phyloP scores from a whole-genome alignment of 2,888 invertebrate species.

The Drosophila fulvimacula region DNA sequence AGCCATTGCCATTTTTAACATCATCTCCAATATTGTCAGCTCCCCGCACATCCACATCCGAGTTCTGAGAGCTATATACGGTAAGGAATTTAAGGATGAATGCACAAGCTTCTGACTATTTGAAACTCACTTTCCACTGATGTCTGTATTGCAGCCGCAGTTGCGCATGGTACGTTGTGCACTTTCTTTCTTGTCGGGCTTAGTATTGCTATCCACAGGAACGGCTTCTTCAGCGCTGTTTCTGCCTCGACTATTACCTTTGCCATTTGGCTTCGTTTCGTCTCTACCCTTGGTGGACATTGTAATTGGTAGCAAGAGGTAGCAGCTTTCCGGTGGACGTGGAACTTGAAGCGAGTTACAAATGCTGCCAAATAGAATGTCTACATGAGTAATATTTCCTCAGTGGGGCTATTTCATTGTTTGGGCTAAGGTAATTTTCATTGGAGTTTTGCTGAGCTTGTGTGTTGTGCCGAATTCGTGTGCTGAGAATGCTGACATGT shows the following conservation, averaged over 20 bases:
- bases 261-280: background rate
- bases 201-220: background rate
- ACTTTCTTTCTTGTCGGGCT: background rate
- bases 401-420: constrained; percentile 22
- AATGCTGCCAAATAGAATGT: constrained; percentile 45
- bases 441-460: constrained; percentile 8
- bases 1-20: background rate
- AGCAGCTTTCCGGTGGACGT: constrained; percentile 32
- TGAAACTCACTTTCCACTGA: constrained; percentile 26
- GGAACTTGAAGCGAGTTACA: constrained; percentile 45
- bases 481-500: background rate
- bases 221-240: background rate
- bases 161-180: constrained; percentile 10
- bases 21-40: background rate
- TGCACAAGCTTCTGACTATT: too few relatives aligned
- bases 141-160: constrained; percentile 47
- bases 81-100: background rate
- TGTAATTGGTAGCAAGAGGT: constrained; percentile 34
- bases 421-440: background rate
- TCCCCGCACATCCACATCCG: too few relatives aligned
- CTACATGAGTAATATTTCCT: constrained; percentile 26
- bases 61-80: constrained; percentile 21
- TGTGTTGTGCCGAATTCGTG: background rate
- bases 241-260: background rate
- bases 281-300: constrained; percentile 16